Evolutionary conservation across 2,888 invertebrate species (phyloP).

Genomic region (Carabus problematicus): DNA sequence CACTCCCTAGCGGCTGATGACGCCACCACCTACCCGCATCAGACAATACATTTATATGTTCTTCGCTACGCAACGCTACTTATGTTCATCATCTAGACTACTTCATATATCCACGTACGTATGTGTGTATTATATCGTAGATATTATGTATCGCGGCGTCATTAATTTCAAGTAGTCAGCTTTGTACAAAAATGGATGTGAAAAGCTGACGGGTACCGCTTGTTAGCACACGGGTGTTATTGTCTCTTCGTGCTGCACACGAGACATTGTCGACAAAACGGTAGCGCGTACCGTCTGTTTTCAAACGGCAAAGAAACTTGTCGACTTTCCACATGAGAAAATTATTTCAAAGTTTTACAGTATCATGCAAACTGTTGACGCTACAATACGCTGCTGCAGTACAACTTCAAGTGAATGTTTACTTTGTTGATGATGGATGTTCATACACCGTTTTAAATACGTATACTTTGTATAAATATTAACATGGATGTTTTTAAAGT

Average conservation of each 20-base stretch:
- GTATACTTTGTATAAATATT: too few species aligned
- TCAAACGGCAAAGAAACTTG: constrained; percentile 20
- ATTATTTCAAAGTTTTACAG: constrained; percentile 34
- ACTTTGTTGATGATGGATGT: too few species aligned
- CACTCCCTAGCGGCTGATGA: constrained; percentile 13
- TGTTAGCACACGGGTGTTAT: constrained; percentile 15
- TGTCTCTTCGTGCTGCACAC: neutral
- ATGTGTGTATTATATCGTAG: neutral
- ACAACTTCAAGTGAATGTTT: too few species aligned
- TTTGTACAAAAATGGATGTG: neutral
- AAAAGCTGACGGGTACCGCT: neutral
- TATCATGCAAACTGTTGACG: too few species aligned
- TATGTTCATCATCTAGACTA: neutral
- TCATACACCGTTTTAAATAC: too few species aligned
- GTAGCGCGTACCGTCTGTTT: neutral
- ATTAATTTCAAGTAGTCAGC: constrained; percentile 36
- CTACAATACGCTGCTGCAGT: too few species aligned
- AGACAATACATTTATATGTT: constrained; percentile 19
- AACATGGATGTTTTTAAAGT: too few species aligned
- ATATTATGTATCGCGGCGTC: constrained; percentile 21
- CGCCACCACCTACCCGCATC: constrained; percentile 16
- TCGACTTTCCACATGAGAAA: constrained; percentile 29
- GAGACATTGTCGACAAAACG: constrained; percentile 1
- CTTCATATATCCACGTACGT: neutral
- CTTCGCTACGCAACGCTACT: neutral